Evolutionary conservation across 2,113 vertebrate genomes (phyloP).

Genomic region (Bos indicus): DNA sequence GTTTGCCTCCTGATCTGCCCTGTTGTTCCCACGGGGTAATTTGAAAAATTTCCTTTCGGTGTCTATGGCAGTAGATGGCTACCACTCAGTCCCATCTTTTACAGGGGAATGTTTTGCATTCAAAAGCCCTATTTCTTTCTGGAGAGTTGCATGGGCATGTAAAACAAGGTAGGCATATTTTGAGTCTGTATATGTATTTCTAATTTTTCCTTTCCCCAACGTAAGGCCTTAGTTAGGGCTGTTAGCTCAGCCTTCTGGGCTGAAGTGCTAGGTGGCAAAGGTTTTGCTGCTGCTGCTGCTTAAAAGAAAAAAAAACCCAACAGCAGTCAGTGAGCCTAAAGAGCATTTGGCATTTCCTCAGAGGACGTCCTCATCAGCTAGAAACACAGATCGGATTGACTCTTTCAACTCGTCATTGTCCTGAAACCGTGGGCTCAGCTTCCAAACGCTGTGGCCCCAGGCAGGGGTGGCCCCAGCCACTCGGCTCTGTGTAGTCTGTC

Average conservation of each 20-base stretch:
- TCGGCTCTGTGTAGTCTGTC: neutral
- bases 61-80: neutral
- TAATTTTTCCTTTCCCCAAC: neutral
- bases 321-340: neutral
- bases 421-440: conserved; percentile 39
- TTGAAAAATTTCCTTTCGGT: neutral
- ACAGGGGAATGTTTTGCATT: neutral
- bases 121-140: neutral
- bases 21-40: neutral
- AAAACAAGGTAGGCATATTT: neutral
- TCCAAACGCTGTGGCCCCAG: neutral
- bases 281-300: neutral
- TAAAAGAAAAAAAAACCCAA: neutral
- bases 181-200: neutral
- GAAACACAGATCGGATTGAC: conserved; percentile 44
- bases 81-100: neutral
- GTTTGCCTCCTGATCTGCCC: neutral
- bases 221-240: neutral
- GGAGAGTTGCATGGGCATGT: neutral
- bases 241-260: neutral
- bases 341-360: conserved; percentile 10
- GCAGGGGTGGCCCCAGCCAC: neutral
- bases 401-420: neutral
- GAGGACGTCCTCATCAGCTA: neutral
- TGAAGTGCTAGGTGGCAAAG: neutral